Percentiles rank a stretch among this genome's conserved stretches.
Evolutionary conservation across 2,888 invertebrate genomes (phyloP).

Genomic region (Andrena haemorrhoa): DNA sequence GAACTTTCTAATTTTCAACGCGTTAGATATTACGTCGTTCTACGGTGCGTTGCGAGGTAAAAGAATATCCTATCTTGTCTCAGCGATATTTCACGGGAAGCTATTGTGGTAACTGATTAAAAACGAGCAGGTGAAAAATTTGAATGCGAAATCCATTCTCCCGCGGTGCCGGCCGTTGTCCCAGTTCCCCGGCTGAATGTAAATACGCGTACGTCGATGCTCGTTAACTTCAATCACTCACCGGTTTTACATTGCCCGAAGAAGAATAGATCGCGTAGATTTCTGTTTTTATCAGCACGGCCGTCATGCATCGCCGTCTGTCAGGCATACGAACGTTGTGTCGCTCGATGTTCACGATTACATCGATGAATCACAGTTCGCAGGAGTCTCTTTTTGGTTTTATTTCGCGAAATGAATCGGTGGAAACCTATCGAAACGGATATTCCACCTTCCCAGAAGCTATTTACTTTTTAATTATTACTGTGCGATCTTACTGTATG

Average conservation of each 20-base stretch:
- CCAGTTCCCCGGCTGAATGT: constrained; percentile 12
- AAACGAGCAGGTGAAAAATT: constrained; percentile 47
- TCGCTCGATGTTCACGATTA: constrained; percentile 2
- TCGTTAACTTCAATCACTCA: constrained; percentile 48
- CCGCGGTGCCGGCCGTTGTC: constrained; percentile 21
- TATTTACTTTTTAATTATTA: too few relatives aligned
- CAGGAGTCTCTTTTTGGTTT: too few relatives aligned
- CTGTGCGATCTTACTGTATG: too few relatives aligned
- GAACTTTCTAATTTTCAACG: neutral
- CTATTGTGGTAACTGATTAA: constrained; percentile 41
- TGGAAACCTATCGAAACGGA: too few relatives aligned
- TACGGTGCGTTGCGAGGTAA: neutral
- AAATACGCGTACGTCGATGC: constrained; percentile 26
- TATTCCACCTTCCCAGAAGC: too few relatives aligned
- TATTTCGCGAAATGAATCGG: too few relatives aligned
- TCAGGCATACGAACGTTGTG: constrained; percentile 1
- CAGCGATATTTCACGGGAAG: neutral
- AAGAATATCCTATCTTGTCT: neutral
- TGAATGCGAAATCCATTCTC: constrained; percentile 44
- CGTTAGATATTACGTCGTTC: neutral
- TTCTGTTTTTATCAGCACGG: constrained; percentile 2
- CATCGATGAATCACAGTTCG: neutral
- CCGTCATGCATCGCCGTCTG: neutral
- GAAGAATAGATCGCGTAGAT: constrained; percentile 29
- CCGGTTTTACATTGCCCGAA: constrained; percentile 9